Evolutionary conservation across 2,888 invertebrate genomes (phyloP), one percentile per base, ranked within the genome.

Genomic region (Oxytorus armatus): DNA sequence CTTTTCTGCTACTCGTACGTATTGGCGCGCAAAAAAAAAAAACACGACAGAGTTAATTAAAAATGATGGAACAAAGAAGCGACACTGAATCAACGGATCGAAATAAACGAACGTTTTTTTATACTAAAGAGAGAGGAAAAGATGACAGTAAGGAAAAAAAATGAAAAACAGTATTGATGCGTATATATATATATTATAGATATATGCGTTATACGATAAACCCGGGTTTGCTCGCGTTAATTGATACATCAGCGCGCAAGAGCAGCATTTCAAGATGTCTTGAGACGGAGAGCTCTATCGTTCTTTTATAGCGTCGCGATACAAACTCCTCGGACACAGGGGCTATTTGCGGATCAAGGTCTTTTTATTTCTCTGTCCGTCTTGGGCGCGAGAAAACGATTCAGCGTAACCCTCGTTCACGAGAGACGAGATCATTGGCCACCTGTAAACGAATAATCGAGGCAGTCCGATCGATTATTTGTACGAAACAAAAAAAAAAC

Each of bases 301-400:
- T 39, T 59, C 47, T 25, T 59, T 29, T 8, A 14, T 55, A n/a
- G 55, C 14, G 47, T 66, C 7, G 18, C 65, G 72, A 57, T 47
- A 21, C 39, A 33, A 18, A 49, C 33, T n/a, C 21, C 55, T 63
- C 53, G 53, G n/a, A n/a, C 36, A 66, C 51, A 14, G 74, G 2
- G 23, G 79, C 80, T 81, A 84, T 84, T 85, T 82, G 66, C 65
- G 79, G 78, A 85, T 84, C 83, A 86, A 85, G 85, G 84, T 66
- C 79, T 82, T 36, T 74, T 63, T 66, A 57, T 42, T 72, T 59
- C 61, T 73, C 78, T 70, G 21, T 61, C 33, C 47, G 23, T 65
- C 61, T 65, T 57, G 18, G 53, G 61, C 51, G 47, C 63, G 70
- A 39, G 70, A 33, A 33, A 83, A 83, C 77, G 79, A 79, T 79